Percentiles rank a stretch among this genome's conserved stretches.
These are phyloP conservation scores for Bruchidius siliquastri DNA, from an alignment of 2,888 invertebrate genomes.

Conservation along the genomic window DNA sequence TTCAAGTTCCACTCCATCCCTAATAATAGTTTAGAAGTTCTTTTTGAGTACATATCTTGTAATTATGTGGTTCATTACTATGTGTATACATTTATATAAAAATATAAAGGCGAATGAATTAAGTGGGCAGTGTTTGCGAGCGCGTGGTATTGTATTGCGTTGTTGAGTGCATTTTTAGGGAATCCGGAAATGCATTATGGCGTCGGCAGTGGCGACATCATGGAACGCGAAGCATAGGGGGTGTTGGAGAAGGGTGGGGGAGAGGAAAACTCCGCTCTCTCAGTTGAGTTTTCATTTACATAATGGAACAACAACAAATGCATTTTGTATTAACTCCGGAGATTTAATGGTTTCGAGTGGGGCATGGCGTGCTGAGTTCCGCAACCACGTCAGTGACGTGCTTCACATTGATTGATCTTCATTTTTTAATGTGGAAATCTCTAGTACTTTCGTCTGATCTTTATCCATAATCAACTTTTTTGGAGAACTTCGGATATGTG, in stretches of 20 bases:
- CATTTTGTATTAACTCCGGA: slow-evolving; percentile 51
- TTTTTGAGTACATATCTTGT: no score
- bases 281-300: slow-evolving; percentile 49
- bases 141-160: slow-evolving; percentile 6
- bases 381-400: not conserved
- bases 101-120: not conserved
- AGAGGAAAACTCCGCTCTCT: slow-evolving; percentile 24
- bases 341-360: slow-evolving; percentile 48
- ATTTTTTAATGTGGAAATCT: slow-evolving; percentile 10
- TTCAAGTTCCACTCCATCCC: no score
- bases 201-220: slow-evolving; percentile 24
- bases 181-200: slow-evolving; percentile 44
- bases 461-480: no score
- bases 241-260: not conserved
- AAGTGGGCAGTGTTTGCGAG: no score
- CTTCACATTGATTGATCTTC: not conserved
- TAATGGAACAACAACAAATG: slow-evolving; percentile 52
- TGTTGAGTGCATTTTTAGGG: slow-evolving; percentile 29
- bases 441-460: no score
- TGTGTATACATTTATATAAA: not conserved
- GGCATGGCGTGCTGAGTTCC: slow-evolving; percentile 20
- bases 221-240: slow-evolving; percentile 29
- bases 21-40: no score
- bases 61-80: no score
- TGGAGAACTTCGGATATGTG: no score